A percentile compares a stretch with the other conserved stretches of the same genome.
These are phyloP conservation scores for Oscheius myriophilus DNA, from an alignment of 2,888 invertebrate species.

Conservation along the genomic window DNA sequence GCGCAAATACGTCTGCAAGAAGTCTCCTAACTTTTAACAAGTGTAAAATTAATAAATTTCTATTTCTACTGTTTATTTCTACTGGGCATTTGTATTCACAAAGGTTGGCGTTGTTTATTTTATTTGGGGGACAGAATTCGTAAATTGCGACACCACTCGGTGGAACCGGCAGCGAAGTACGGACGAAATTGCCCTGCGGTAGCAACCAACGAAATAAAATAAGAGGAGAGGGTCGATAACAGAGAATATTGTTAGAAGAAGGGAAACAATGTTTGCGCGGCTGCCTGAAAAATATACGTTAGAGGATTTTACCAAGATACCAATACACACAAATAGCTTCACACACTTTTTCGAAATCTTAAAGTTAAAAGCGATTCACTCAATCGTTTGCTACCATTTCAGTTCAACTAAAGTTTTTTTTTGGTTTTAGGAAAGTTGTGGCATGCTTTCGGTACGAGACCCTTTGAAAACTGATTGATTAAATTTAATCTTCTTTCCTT, in stretches of 20 bases:
- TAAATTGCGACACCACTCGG: neutral
- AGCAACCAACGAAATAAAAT: conserved; percentile 23
- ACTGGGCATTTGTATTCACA: neutral
- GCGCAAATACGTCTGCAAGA: conserved; percentile 23
- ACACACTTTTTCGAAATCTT: no score
- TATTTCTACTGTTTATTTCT: no score
- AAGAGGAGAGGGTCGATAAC: conserved; percentile 14
- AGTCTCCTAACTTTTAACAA: conserved; percentile 16
- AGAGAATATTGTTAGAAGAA: conserved; percentile 13
- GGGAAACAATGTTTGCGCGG: conserved; percentile 1
- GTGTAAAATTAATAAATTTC: neutral
- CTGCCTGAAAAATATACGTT: no score
- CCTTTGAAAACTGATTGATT: no score
- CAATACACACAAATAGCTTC: no score
- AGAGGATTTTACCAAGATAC: no score
- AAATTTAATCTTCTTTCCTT: no score
- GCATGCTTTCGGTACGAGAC: no score
- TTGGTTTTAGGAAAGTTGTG: no score
- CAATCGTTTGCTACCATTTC: no score
- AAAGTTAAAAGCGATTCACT: no score
- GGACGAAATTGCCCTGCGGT: conserved; percentile 10
- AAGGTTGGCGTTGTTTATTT: neutral
- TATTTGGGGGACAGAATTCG: neutral
- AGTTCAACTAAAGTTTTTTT: no score
- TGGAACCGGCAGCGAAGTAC: conserved; percentile 7